Percentiles rank a stretch among this genome's conserved stretches.
These are phyloP conservation scores for Loriculus beryllinus DNA, from an alignment of 2,797 vertebrate genomes.

Conservation along the genomic window DNA sequence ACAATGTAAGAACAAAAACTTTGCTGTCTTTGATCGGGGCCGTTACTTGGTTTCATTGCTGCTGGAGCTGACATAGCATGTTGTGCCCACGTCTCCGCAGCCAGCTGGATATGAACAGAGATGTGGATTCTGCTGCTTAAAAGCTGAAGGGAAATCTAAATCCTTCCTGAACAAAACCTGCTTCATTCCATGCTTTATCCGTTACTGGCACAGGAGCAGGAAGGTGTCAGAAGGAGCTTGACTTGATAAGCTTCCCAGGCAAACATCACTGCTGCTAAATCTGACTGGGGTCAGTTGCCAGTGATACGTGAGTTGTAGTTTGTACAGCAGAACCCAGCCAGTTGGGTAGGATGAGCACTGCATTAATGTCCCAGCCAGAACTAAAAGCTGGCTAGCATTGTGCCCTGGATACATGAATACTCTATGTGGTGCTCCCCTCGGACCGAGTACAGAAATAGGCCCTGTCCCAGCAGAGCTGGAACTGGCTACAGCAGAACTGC, in stretches of 20 bases:
- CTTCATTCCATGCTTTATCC: not conserved
- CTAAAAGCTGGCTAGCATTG: not conserved
- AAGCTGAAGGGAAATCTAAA: not conserved
- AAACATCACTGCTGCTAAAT: not conserved
- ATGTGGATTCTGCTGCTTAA: not conserved
- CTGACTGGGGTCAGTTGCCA: not conserved
- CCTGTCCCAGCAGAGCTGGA: not conserved
- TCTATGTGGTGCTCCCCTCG: not conserved
- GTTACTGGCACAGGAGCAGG: not conserved
- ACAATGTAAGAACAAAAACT: not conserved
- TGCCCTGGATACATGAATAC: not conserved
- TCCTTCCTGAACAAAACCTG: not conserved
- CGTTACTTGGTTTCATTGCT: not conserved
- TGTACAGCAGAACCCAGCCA: not conserved
- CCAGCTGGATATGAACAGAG: not conserved
- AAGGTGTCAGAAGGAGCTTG: not conserved
- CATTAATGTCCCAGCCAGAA: not conserved
- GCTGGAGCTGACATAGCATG: not conserved
- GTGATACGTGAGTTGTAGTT: not conserved
- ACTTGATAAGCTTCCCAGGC: not conserved
- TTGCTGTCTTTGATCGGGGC: not conserved
- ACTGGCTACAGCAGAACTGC: not conserved
- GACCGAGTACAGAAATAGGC: not conserved
- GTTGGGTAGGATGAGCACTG: not conserved
- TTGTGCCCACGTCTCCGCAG: not conserved